Percentiles rank a stretch among this genome's conserved stretches.
These are phyloP conservation scores for Macropis europaea DNA, from an alignment of 2,888 invertebrate species.

Conservation along the genomic window DNA sequence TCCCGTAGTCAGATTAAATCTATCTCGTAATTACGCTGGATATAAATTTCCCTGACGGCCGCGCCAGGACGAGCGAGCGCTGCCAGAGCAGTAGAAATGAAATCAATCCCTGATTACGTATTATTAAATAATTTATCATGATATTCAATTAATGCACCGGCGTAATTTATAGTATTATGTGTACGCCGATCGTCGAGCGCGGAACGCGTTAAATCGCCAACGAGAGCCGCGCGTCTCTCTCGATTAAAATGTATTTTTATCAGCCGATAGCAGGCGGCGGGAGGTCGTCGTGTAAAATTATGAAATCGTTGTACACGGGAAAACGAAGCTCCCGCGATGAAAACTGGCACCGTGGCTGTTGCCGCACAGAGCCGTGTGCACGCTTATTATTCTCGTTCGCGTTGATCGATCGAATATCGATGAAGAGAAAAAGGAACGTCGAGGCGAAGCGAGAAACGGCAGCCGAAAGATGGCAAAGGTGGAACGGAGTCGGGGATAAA, in stretches of 20 bases:
- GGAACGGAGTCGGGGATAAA: not conserved
- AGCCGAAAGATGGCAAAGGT: not conserved
- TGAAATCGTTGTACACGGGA: no score
- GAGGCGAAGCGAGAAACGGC: no score
- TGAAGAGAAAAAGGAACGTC: not conserved
- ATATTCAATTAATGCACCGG: slow-evolving; percentile 33
- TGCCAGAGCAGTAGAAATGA: slow-evolving; percentile 7
- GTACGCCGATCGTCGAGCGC: not conserved
- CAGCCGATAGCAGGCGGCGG: no score
- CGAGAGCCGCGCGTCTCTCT: not conserved
- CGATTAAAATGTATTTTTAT: not conserved
- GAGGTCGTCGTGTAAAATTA: not conserved
- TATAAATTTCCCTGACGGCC: slow-evolving; percentile 28
- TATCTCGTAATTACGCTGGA: slow-evolving; percentile 36
- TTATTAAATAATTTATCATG: slow-evolving; percentile 52
- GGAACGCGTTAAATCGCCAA: slow-evolving; percentile 11
- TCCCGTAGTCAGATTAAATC: slow-evolving; percentile 41
- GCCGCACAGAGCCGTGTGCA: no score
- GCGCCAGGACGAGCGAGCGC: not conserved
- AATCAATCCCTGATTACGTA: slow-evolving; percentile 48
- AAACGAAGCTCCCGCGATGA: no score
- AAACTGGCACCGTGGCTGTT: not conserved
- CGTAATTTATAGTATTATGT: slow-evolving; percentile 27
- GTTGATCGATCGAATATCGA: no score
- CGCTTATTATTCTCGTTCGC: no score